A percentile compares a stretch with the other conserved stretches of the same genome.
Evolutionary conservation across 30 jellyfish, hydroid and myxozoan species (phyloP).

Genomic region (Chrysaora quinquecirrha): DNA sequence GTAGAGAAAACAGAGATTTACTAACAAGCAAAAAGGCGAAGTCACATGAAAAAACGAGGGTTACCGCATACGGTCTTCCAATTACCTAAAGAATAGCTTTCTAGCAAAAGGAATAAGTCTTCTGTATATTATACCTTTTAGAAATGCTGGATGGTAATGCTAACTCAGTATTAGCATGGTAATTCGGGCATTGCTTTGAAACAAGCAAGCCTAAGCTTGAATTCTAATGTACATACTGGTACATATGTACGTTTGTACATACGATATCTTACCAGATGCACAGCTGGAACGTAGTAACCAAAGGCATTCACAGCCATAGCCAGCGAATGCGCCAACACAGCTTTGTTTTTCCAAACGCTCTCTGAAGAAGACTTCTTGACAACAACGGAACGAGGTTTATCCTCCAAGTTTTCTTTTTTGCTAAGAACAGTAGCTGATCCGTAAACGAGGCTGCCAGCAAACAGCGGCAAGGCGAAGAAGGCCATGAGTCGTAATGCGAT

Average conservation of each 20-base stretch:
- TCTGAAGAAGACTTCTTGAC: background rate
- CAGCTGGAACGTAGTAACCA: constrained; percentile 72
- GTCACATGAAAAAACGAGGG: no score
- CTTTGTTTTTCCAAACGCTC: constrained; percentile 39
- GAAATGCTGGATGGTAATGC: no score
- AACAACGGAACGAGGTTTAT: background rate
- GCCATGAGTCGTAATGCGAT: constrained; percentile 46
- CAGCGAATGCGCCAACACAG: constrained; percentile 38
- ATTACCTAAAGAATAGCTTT: no score
- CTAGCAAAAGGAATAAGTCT: no score
- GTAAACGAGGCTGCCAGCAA: constrained; percentile 50
- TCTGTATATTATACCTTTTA: no score
- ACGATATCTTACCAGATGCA: constrained; percentile 58
- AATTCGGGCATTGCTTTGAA: no score
- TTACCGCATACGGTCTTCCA: no score
- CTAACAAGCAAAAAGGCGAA: no score
- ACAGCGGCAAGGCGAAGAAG: constrained; percentile 50
- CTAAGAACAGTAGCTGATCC: constrained; percentile 25
- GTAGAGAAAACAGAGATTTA: no score
- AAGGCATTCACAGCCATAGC: constrained; percentile 58
- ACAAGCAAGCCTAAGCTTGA: no score
- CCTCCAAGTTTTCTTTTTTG: background rate
- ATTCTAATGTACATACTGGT: constrained; percentile 8
- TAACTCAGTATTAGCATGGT: no score
- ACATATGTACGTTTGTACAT: background rate